Evolutionary conservation across 1,140 invertebrate genomes (phyloP), one percentile per base, ranked within the genome.

Genomic region (Dendrolimus punctatus): DNA sequence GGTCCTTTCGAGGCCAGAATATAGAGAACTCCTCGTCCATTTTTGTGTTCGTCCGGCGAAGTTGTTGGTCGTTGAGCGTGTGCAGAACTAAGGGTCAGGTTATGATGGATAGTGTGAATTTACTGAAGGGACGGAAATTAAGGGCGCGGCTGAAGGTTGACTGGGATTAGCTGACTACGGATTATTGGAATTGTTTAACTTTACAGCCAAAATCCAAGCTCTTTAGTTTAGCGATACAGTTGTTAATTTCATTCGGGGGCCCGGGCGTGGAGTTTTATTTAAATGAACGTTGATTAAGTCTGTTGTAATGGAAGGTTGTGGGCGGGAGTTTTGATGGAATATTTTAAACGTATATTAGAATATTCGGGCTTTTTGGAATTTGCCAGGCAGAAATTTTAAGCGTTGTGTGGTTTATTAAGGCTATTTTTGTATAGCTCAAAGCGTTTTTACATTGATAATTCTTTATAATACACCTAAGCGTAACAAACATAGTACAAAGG

Each of bases 111-210:
- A 56, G 53, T 58, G 41, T 41, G 46, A 54, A 57, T 61, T 64
- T 60, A 65, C 58, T 61, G 36, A 46, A 59, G 56, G 56, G 59
- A 57, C 53, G 51, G 51, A 65, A 65, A 61, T 65, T 58, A 65
- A 56, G 59, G 59, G 42, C 56, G 38, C 51, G 23, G 39, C 49
- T 52, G 40, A 62, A 62, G 52, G 60, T 62, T 51, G 56, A 49
- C 52, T 45, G 53, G 54, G 56, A 65, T 65, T 58, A 65, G 56
- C 42, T 53, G 49, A 59, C 57, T 53, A 46, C 41, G 60, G 59
- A 65, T 65, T 65, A 65, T 65, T 65, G 62, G 57, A 61, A 65
- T 61, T 61, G 62, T 65, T 65, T 50, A 49, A 58, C 55, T 65
- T 61, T 61, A 63, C 46, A 62, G 45, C 55, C 42, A 39, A 51